Evolutionary conservation across 2,888 invertebrate genomes (phyloP).

Genomic region (Fragum sueziense): DNA sequence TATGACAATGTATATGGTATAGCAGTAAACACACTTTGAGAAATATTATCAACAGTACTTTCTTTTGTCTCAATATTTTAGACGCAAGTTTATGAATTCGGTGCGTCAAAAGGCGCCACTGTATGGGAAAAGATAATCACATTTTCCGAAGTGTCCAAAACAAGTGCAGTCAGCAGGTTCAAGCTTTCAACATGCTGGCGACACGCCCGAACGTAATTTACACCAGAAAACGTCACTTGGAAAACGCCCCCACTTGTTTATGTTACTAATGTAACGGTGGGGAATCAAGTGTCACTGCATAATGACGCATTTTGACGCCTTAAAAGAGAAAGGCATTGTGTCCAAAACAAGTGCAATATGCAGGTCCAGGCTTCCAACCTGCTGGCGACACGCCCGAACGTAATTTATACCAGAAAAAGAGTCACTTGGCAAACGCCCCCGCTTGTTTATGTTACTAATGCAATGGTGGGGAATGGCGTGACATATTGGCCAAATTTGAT

Average conservation of each 20-base stretch:
- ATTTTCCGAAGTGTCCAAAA: constrained; percentile 25
- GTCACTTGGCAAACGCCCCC: not conserved
- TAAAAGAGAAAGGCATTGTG: not conserved
- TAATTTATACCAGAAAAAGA: not conserved
- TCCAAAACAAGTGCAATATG: constrained; percentile 33
- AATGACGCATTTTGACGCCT: constrained; percentile 26
- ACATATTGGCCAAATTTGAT: not conserved
- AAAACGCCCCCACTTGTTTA: not conserved
- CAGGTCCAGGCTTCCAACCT: constrained; percentile 36
- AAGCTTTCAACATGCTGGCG: constrained; percentile 32
- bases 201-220: not conserved
- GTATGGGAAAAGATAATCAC: no score
- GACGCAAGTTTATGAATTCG: no score
- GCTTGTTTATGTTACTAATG: not conserved
- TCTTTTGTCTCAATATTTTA: no score
- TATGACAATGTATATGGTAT: no score
- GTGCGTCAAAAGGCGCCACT: no score
- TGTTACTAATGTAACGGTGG: not conserved
- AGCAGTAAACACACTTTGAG: no score
- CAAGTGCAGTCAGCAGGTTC: constrained; percentile 42
- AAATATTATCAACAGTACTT: no score
- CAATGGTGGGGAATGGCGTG: not conserved
- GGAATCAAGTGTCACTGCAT: not conserved
- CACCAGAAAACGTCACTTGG: not conserved
- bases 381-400: constrained; percentile 16